Evolutionary conservation across 2,113 vertebrate genomes (phyloP).

Genomic region (Corythoichthys intestinalis): DNA sequence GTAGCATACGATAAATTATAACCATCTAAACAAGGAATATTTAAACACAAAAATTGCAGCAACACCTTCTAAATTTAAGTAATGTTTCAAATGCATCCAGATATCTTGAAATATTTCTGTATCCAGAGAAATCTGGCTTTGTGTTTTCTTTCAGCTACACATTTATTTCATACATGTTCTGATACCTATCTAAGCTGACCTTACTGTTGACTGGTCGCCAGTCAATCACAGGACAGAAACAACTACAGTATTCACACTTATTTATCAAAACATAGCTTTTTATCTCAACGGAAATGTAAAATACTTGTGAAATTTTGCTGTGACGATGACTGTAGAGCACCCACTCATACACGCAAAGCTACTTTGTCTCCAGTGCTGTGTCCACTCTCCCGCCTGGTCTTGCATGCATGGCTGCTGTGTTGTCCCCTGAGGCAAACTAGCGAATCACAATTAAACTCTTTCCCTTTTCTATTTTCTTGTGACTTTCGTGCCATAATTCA

Average conservation of each 20-base stretch:
- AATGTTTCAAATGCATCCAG: not conserved
- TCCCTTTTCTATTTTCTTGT: not conserved
- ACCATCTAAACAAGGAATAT: not conserved
- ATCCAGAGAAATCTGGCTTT: too few relatives aligned
- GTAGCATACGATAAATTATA: constrained; percentile 3
- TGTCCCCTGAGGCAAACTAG: constrained; percentile 22
- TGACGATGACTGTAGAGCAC: not conserved
- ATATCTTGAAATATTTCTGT: too few relatives aligned
- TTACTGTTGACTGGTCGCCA: too few relatives aligned
- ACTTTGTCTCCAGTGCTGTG: constrained; percentile 8
- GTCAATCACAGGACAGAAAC: too few relatives aligned
- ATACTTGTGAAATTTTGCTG: not conserved
- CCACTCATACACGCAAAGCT: constrained; percentile 1
- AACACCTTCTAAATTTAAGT: not conserved
- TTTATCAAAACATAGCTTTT: not conserved
- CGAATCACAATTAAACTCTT: constrained; percentile 4
- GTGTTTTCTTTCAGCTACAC: too few relatives aligned
- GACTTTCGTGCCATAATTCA: not conserved
- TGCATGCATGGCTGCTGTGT: constrained; percentile 36
- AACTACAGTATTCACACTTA: too few relatives aligned
- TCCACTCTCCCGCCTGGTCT: constrained; percentile 24
- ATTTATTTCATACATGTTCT: too few relatives aligned
- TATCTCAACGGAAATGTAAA: not conserved
- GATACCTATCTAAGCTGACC: too few relatives aligned
- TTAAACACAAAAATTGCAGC: not conserved